Conservation (phyloP, 2,797 vertebrate genomes). For the Epinephelus coioides region DNA sequence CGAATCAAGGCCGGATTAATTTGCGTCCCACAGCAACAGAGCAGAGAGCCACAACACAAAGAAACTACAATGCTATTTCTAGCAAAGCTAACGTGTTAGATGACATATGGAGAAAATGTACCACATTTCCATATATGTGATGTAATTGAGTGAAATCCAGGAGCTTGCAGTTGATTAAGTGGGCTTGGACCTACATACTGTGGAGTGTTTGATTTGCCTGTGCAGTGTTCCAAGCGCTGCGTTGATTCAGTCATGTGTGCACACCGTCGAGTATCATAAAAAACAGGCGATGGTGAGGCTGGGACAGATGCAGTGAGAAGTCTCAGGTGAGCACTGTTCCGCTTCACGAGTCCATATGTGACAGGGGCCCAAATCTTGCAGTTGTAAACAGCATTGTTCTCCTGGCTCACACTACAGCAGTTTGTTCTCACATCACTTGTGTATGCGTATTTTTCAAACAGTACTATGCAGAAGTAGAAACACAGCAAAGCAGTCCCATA, state of each 20-base stretch:
- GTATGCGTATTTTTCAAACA: neutral
- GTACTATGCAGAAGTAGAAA: neutral
- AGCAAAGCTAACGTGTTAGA: constrained; percentile 13
- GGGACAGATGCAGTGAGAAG: constrained; percentile 67
- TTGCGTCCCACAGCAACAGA: neutral
- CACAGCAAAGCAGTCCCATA: neutral
- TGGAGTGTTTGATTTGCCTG: constrained; percentile 46
- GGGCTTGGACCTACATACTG: constrained; percentile 28
- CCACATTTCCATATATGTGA: constrained; percentile 32
- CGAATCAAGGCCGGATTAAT: constrained; percentile 22
- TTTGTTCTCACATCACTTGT: neutral
- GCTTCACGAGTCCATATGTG: constrained; percentile 64
- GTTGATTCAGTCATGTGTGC: constrained; percentile 51
- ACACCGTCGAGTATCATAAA: constrained; percentile 23
- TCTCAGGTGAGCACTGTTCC: constrained; percentile 75
- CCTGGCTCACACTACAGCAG: neutral
- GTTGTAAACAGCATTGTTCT: constrained; percentile 39
- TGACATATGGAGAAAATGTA: constrained; percentile 14
- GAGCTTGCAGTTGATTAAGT: constrained; percentile 40
- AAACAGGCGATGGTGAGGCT: constrained; percentile 28
- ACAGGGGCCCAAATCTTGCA: constrained; percentile 14
- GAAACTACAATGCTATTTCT: neutral
- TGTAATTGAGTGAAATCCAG: constrained; percentile 49
- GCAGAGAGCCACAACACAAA: neutral
- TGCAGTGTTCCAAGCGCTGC: constrained; percentile 39